These are phyloP conservation scores for Erannis defoliaria DNA, from an alignment of 2,888 invertebrate genomes.

Conservation along the genomic window DNA sequence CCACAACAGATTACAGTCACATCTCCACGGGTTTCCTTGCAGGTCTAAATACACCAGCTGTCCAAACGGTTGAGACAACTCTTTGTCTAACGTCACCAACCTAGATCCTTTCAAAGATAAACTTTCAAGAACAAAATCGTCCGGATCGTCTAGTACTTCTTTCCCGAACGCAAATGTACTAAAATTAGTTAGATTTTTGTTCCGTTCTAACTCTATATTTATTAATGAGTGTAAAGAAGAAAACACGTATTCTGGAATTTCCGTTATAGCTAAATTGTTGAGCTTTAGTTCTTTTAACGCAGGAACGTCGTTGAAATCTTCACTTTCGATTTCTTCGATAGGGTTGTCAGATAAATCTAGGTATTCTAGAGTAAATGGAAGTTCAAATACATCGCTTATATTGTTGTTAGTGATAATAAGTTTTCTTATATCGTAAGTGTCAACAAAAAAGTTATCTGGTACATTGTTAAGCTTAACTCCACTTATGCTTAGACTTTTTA, in stretches of 20 bases:
- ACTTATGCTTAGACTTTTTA: constrained; percentile 66
- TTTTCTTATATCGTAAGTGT: constrained; percentile 76
- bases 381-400: constrained; percentile 80
- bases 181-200: constrained; percentile 81
- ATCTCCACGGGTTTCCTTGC: constrained; percentile 88
- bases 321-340: constrained; percentile 77
- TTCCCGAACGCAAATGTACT: constrained; percentile 74
- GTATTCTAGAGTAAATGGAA: constrained; percentile 85
- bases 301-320: constrained; percentile 81
- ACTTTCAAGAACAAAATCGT: constrained; percentile 75
- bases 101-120: constrained; percentile 80
- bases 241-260: constrained; percentile 85
- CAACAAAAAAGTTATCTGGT: constrained; percentile 74
- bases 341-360: constrained; percentile 88
- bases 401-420: constrained; percentile 85
- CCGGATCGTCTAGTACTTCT: constrained; percentile 69
- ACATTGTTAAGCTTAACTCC: constrained; percentile 64
- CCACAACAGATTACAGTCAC: constrained; percentile 88
- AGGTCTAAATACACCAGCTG: constrained; percentile 79
- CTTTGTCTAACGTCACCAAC: constrained; percentile 68
- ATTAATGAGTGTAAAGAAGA: constrained; percentile 82
- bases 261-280: constrained; percentile 84
- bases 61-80: constrained; percentile 77
- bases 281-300: constrained; percentile 83
- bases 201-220: constrained; percentile 84